Conservation (phyloP, 2,888 invertebrate species). For the Ophioninae sp. region DNA sequence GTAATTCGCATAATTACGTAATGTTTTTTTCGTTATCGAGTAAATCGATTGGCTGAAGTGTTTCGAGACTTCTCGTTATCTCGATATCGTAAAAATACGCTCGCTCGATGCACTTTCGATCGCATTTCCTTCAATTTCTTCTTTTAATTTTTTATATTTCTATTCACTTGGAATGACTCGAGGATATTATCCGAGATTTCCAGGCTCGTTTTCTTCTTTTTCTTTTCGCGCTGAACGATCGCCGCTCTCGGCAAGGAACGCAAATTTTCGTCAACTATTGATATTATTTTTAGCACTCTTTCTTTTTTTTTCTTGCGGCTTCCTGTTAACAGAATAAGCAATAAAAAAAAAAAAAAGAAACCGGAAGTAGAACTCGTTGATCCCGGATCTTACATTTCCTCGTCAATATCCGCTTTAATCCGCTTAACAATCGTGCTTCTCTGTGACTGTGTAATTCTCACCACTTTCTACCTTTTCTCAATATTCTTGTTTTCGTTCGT, state of each 20-base stretch:
- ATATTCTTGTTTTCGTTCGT: conserved; percentile 64
- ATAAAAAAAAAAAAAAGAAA: neutral
- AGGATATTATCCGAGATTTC: conserved; percentile 30
- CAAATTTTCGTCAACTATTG: neutral
- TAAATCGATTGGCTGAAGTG: conserved; percentile 13
- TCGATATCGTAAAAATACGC: conserved; percentile 28
- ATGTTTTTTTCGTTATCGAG: neutral
- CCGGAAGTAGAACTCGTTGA: neutral
- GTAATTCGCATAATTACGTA: neutral
- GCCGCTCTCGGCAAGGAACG: conserved; percentile 1
- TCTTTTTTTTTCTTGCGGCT: neutral
- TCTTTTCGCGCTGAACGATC: conserved; percentile 29
- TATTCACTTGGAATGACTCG: conserved; percentile 38
- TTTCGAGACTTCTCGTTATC: neutral
- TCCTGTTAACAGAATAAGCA: neutral
- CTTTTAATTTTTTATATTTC: too few relatives aligned
- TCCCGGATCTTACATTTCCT: conserved; percentile 10
- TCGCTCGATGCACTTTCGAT: conserved; percentile 52
- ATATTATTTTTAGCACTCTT: neutral
- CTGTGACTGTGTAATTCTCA: conserved; percentile 65
- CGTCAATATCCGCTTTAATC: conserved; percentile 63
- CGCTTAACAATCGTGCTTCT: conserved; percentile 74
- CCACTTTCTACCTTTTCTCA: conserved; percentile 39
- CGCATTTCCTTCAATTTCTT: neutral
- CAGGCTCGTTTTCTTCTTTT: conserved; percentile 42